phyloP scores from a whole-genome alignment of 2,797 vertebrate species.

The Aselliscus stoliczkanus region DNA sequence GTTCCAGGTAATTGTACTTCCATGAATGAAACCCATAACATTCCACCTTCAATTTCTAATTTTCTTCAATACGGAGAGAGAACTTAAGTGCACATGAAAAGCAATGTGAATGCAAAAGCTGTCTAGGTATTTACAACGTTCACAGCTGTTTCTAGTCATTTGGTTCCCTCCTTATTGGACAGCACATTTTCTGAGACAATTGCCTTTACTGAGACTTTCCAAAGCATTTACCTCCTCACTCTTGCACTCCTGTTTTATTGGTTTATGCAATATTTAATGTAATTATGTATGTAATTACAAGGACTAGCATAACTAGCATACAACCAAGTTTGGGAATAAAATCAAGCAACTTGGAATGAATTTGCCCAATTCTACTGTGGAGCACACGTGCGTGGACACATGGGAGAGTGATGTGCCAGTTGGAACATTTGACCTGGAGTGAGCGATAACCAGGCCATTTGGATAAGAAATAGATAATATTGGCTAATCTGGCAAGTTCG shows the following conservation, averaged over 20 bases:
- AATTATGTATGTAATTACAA: neutral
- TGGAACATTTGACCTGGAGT: accelerated
- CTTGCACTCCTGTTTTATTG: neutral
- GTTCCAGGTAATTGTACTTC: neutral
- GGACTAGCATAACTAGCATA: neutral
- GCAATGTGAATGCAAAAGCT: neutral
- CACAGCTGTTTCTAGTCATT: neutral
- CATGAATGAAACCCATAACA: neutral
- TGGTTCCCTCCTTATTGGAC: neutral
- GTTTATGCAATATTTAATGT: neutral
- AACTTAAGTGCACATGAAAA: accelerated
- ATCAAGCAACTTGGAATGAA: neutral
- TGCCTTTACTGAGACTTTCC: neutral
- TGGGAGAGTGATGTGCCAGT: accelerated
- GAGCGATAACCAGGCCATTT: neutral
- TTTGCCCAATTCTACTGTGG: accelerated
- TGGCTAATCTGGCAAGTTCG: neutral
- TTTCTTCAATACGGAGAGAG: neutral
- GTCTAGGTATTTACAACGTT: neutral
- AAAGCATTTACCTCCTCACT: neutral
- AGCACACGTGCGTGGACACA: accelerated
- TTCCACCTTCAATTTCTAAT: neutral
- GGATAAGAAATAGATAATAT: neutral
- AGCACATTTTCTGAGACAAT: neutral
- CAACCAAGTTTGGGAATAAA: neutral